Evolutionary conservation across 2,797 vertebrate species (phyloP), one percentile per base, ranked within the genome.

Genomic region (Tolypeutes matacus): DNA sequence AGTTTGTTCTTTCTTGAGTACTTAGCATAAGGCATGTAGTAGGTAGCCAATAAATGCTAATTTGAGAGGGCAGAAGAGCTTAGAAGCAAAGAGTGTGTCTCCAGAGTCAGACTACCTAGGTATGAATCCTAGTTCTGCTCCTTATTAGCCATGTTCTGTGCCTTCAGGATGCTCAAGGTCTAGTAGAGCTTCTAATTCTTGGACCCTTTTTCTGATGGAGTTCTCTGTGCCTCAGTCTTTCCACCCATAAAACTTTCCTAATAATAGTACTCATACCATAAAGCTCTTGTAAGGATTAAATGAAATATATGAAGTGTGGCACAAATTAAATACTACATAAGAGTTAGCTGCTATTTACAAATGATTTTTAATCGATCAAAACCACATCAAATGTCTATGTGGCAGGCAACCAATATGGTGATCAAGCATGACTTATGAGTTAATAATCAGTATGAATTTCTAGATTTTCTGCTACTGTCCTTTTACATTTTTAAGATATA

Each of bases 281-380:
- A 42, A 36, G 49, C 29, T 76, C 5, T 46, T 75, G 17, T 31
- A 80, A 84, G 46, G 39, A 89, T 77, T 85, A 73, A 92, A n/a
- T 86, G 51, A 75, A 95, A 42, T 49, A 77, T 53, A 18, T 91
- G 83, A 84, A n/a, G 86, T n/a, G 27, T 65, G 53, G 51, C 39
- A 23, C 42, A 73, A 11, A 4, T 83, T 83, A 92, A 89, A 73
- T 75, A 83, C 8, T 60, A 18, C 49, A 18, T 72, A 53, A 53
- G 36, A 58, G 9, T 87, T 78, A 73, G 49, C 25, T 83, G 31
- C 29, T 36, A 62, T 88, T 93, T 85, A 85, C 3, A 75, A 76
- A 56, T 46, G 49, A 46, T 76, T 95, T 95, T 90, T 64, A n/a
- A 46, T 75, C 70, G 77, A 62, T 90, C 17, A 87, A 73, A 70